Evolutionary conservation across 2,888 invertebrate genomes (phyloP).

Genomic region (Arrhopalites spinosus): DNA sequence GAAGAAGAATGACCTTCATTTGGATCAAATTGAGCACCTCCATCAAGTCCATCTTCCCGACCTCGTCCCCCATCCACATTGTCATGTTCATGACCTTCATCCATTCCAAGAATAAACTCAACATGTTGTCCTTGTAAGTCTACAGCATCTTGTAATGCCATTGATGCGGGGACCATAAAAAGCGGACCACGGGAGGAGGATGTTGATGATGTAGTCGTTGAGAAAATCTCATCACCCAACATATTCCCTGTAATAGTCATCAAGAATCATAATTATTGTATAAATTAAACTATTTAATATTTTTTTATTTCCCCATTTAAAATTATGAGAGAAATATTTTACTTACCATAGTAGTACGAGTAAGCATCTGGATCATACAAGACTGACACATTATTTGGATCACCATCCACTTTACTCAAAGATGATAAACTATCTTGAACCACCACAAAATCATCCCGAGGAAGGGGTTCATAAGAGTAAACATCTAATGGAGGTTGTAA

Average conservation of each 20-base stretch:
- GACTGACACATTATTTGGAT: constrained; percentile 44
- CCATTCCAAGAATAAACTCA: constrained; percentile 48
- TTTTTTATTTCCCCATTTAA: no score
- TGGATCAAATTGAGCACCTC: constrained; percentile 3
- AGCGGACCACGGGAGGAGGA: constrained; percentile 37
- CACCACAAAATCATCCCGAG: constrained; percentile 45
- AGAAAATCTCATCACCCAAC: constrained; percentile 51
- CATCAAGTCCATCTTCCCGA: constrained; percentile 19
- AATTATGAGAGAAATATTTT: not conserved
- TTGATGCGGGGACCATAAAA: constrained; percentile 39
- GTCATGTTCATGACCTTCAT: constrained; percentile 26
- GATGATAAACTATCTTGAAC: constrained; percentile 41
- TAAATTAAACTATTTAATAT: no score
- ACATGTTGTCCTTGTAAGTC: constrained; percentile 43
- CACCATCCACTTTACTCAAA: constrained; percentile 39
- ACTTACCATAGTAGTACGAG: constrained; percentile 48
- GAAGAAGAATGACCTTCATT: no score
- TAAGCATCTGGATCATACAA: constrained; percentile 53
- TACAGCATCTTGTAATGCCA: constrained; percentile 40
- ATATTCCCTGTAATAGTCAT: no score
- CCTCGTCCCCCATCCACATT: constrained; percentile 18
- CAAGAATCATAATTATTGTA: no score
- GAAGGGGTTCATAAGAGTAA: constrained; percentile 46
- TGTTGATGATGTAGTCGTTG: not conserved
- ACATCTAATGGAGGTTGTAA: constrained; percentile 31